Conservation (phyloP, 2,797 vertebrate genomes). For the Sebastes iracundus region DNA sequence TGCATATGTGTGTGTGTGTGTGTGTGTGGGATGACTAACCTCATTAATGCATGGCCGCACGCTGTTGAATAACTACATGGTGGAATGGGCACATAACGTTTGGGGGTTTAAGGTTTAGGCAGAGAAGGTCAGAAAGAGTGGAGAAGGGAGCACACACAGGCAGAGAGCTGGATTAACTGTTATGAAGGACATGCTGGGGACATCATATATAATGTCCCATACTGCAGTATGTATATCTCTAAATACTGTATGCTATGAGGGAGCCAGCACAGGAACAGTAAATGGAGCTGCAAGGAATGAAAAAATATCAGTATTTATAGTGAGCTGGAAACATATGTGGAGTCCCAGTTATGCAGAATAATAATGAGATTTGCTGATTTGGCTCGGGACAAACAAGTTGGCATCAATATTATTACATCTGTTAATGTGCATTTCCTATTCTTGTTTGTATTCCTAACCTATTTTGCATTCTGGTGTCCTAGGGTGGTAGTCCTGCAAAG, state of each 20-base stretch:
- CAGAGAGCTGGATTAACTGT: constrained; percentile 38
- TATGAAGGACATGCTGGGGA: constrained; percentile 40
- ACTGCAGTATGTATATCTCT: constrained; percentile 17
- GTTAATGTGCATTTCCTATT: constrained; percentile 35
- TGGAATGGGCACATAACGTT: constrained; percentile 54
- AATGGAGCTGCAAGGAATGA: constrained; percentile 11
- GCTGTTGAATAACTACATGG: constrained; percentile 59
- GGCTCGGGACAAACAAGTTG: not conserved
- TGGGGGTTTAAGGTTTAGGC: constrained; percentile 40
- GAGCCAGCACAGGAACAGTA: constrained; percentile 16
- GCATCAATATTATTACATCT: constrained; percentile 25
- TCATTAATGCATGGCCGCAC: constrained; percentile 69
- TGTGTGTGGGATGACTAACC: constrained; percentile 57
- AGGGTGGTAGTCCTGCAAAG: not conserved
- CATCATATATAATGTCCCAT: constrained; percentile 15
- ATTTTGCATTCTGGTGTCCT: constrained; percentile 11
- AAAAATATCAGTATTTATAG: constrained; percentile 27
- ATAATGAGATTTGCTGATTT: constrained; percentile 48
- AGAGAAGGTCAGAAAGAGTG: constrained; percentile 36
- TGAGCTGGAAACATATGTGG: constrained; percentile 26
- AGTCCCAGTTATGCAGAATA: constrained; percentile 40
- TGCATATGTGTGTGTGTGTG: constrained; percentile 1
- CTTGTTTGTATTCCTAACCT: constrained; percentile 13
- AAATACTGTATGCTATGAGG: not conserved
- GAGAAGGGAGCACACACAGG: not conserved